A percentile compares a stretch with the other conserved stretches of the same genome.
These are phyloP conservation scores for Maccullochella peelii DNA, from an alignment of 2,113 vertebrate species.

Conservation along the genomic window DNA sequence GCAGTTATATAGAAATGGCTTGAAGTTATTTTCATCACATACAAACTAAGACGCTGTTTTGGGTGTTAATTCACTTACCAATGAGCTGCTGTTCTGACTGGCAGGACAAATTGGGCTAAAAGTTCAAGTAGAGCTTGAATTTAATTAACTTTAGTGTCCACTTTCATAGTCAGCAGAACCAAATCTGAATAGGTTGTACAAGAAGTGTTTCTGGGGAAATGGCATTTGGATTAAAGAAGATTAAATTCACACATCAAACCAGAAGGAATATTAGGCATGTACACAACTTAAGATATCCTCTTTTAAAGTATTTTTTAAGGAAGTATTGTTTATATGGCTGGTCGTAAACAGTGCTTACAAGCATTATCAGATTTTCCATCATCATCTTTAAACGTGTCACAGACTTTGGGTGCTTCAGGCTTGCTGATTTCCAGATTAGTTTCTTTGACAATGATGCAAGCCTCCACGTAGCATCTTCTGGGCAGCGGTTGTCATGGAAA, in stretches of 20 bases:
- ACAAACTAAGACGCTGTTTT: neutral
- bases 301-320: neutral
- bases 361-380: neutral
- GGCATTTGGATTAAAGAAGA: neutral
- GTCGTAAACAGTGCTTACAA: neutral
- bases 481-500: constrained; percentile 70
- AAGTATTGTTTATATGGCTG: neutral
- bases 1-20: neutral
- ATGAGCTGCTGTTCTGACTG: constrained; percentile 22
- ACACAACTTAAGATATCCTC: neutral
- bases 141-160: constrained; percentile 8
- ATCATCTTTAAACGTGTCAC: constrained; percentile 6
- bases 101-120: neutral
- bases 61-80: constrained; percentile 1
- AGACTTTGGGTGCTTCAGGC: constrained; percentile 5
- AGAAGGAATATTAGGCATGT: neutral
- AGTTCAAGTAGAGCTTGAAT: constrained; percentile 7
- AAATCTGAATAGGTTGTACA: neutral
- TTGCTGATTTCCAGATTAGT: constrained; percentile 22
- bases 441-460: constrained; percentile 32
- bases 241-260: neutral
- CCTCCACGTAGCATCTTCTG: constrained; percentile 37
- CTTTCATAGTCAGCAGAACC: constrained; percentile 1
- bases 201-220: neutral
- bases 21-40: neutral